Percentiles rank a stretch among this genome's conserved stretches.
These are phyloP conservation scores for Poeciliopsis gracilis DNA, from an alignment of 2,797 vertebrate genomes.

Conservation along the genomic window DNA sequence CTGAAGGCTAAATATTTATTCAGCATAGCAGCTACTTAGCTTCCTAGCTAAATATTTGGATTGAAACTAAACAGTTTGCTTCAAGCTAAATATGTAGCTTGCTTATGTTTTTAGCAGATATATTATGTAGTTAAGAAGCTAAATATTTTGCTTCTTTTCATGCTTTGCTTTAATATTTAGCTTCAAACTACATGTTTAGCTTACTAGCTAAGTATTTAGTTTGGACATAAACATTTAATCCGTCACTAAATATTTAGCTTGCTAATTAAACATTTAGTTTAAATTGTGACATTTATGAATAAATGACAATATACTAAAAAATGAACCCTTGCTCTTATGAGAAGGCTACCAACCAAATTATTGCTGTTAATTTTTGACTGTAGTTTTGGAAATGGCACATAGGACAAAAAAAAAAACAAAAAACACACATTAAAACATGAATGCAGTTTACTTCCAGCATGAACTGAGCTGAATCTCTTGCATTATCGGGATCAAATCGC, in stretches of 20 bases:
- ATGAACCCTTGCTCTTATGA: not conserved
- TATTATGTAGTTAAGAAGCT: no score
- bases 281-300: not conserved
- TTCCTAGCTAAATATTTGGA: not conserved
- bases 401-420: not conserved
- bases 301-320: not conserved
- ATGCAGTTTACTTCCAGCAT: not conserved
- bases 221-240: not conserved
- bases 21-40: not conserved
- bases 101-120: no score
- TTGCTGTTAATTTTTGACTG: not conserved
- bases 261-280: not conserved
- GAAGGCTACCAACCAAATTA: not conserved
- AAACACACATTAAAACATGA: not conserved
- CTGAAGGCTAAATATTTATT: not conserved
- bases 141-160: no score
- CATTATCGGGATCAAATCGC: slow-evolving; percentile 26
- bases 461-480: not conserved
- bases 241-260: not conserved
- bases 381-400: not conserved
- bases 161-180: not conserved
- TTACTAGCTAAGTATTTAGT: not conserved
- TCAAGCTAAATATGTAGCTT: no score
- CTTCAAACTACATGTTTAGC: not conserved
- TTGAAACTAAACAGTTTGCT: not conserved